Evolutionary conservation across 2,888 invertebrate genomes (phyloP), one percentile per base, ranked within the genome.

Genomic region (Nomada ruficornis): DNA sequence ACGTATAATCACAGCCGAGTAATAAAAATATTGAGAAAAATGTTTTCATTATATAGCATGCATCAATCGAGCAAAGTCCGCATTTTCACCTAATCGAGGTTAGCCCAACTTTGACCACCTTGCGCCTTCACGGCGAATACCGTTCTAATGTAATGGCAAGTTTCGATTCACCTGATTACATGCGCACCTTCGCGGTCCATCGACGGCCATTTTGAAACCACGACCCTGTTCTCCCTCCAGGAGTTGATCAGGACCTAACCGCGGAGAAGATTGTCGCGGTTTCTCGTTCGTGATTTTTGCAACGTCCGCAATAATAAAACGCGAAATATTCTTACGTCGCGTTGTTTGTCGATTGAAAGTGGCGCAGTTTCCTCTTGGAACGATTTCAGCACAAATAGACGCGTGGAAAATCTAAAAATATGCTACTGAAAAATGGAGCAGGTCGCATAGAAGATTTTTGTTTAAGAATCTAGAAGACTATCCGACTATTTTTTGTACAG

Each of bases 161-260:
- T 83, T 80, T 83, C 79, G 84, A 89, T 84, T 84, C 80, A 80
- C 67, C 79, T 85, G 84, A 73, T 89, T 88, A 86, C 80, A 54
- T 65, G 75, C 69, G 68, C 79, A 68, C 65, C 74, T 63, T 70
- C 70, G 77, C 70, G 82, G 77, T 71, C 50, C 82, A 78, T 36
- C 63, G 57, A 15, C 75, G 73, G 80, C 83, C 83, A 83, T 84
- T 59, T 84, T 83, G 76, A 84, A 84, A 84, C 83, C 84, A 70
- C 76, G 76, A 84, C 72, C 76, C 79, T 83, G 83, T 76, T 73
- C 69, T 70, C 59, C 59, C 78, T 52, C 5, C 70, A 23, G 18
- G 42, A 71, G 70, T 63, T 52, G 80, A 73, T 74, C 70, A 65
- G 67, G 69, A 78, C 71, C 71, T 67, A 83, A 82, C 64, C 77